Conservation (phyloP, 2,888 invertebrate genomes). For the Phortica okadai region DNA sequence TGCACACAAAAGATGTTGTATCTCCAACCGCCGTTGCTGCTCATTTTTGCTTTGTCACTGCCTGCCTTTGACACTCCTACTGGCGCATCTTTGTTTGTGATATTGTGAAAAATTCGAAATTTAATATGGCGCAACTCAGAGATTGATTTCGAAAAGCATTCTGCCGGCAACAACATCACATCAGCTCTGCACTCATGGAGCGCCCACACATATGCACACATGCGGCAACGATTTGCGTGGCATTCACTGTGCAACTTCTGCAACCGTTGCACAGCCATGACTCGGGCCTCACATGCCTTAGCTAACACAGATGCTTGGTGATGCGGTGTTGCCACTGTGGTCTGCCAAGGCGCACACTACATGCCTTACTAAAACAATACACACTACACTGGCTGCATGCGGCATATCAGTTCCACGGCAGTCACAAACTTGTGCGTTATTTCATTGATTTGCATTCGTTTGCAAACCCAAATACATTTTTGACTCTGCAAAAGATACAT, state of each 20-base stretch:
- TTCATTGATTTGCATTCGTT: neutral
- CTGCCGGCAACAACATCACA: constrained; percentile 11
- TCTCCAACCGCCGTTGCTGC: constrained; percentile 26
- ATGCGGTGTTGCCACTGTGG: constrained; percentile 19
- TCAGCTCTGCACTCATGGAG: neutral
- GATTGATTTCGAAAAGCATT: constrained; percentile 51
- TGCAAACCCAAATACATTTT: neutral
- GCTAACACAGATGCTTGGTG: neutral
- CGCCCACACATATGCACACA: constrained; percentile 5
- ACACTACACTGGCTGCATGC: neutral
- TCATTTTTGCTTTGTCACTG: constrained; percentile 38
- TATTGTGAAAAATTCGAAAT: constrained; percentile 57
- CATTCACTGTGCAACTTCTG: neutral
- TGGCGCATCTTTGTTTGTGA: constrained; percentile 43
- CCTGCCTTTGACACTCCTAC: constrained; percentile 9
- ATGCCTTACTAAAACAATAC: neutral
- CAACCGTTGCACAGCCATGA: neutral
- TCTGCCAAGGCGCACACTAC: constrained; percentile 10
- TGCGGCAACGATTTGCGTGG: neutral
- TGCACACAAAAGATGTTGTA: neutral
- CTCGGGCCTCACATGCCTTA: neutral
- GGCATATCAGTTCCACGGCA: neutral
- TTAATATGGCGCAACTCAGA: constrained; percentile 53
- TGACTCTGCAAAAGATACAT: too few species aligned
- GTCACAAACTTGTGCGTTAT: too few species aligned